These are phyloP conservation scores for Schizothorax lantsangensis DNA, from an alignment of 2,797 vertebrate genomes.

Conservation along the genomic window DNA sequence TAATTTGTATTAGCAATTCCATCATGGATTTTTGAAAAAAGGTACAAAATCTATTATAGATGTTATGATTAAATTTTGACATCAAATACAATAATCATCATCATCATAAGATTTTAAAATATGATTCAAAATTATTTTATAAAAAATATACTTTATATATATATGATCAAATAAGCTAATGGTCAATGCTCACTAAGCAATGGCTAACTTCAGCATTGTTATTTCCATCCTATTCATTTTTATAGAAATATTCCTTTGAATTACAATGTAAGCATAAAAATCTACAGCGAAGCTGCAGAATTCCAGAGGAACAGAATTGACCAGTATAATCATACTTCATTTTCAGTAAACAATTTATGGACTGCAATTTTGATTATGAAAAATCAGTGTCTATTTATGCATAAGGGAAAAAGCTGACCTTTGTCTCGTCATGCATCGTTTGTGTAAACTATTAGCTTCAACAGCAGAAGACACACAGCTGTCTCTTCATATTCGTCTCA, in stretches of 20 bases:
- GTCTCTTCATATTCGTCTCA: background rate
- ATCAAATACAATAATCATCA: no score
- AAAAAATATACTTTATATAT: no score
- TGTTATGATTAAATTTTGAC: no score
- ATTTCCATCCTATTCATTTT: background rate
- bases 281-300: background rate
- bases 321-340: background rate
- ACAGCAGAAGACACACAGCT: slow-evolving; percentile 38
- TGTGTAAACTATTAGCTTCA: slow-evolving; percentile 44
- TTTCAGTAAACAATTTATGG: background rate
- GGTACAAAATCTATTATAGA: no score
- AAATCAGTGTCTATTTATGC: background rate
- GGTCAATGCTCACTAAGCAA: background rate
- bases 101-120: no score
- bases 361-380: background rate
- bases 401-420: background rate
- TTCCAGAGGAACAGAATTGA: background rate
- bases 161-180: background rate
- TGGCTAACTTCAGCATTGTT: background rate
- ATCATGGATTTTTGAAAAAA: no score
- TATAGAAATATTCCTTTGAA: background rate
- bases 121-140: no score
- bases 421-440: slow-evolving; percentile 10
- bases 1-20: no score
- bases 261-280: background rate